Base-by-base conservation (phyloP, 2,113 vertebrate species). In the Asarcornis scutulata region DNA sequence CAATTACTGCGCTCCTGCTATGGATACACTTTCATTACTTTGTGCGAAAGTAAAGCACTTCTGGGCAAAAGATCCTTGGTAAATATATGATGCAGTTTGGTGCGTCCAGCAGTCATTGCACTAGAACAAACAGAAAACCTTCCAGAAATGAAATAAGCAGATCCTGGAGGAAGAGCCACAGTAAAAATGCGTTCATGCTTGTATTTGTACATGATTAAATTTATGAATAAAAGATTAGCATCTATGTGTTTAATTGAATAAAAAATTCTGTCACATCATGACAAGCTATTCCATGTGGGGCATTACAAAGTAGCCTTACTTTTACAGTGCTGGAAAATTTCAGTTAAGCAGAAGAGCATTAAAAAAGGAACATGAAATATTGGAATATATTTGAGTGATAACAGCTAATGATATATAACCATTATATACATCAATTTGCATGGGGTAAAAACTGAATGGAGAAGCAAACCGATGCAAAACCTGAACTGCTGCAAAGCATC, bases 181-280 rank as follows among this genome's bases (percentile, higher is more conserved):
- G 79, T 59, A 86, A 48, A 82, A 86, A 92, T 2, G 3, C 0
- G 4, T 88, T 66, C 59, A 53, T 84, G 77, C 66, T 88, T 93
- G 17, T 82, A 69, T 92, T 86, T 92, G 83, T 85, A 91, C n/a
- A 50, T 55, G 83, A 92, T 85, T 79, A 92, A 78, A 42, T 69
- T 91, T 62, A 92, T 92, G 32, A 93, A 96, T 95, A 94, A 94
- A 94, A 95, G 22, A 94, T 86, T 50, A 55, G 69, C 53, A 90
- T 72, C 68, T 79, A 74, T 59, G 82, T 77, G 42, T 88, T 94
- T 94, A 95, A 94, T 83, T 93, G 44, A 94, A 94, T 82, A 86
- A 96, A 93, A 93, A 91, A 86, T 68, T 53, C 62, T 84, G 83
- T 83, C 71, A 81, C 67, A 79, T 63, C 62, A 66, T 17, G 83